Evolutionary conservation across 53 echinoderm and acorn worm species (phyloP), one percentile per base, ranked within the genome.

Genomic region (Apostichopus leukothele): DNA sequence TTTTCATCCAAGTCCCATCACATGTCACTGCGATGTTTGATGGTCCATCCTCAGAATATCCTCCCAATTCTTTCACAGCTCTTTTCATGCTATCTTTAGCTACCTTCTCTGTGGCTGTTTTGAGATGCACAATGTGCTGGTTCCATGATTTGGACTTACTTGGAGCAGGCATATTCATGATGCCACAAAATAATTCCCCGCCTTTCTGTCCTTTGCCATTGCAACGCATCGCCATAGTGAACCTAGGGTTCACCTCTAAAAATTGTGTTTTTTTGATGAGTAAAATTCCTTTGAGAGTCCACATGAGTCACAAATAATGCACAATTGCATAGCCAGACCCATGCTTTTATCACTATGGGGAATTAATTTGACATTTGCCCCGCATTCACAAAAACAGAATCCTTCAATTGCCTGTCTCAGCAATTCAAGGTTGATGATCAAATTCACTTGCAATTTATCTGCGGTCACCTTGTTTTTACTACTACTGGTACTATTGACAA

Each of bases 1-100:
- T 80, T 80, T 55, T 80, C 57, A 51, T 50, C 81, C 81, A 80
- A 55, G 55, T 80, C 20, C 81, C 81, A 52, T 80, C 57, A 55
- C 81, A 80, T 55, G 81, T 80, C 4, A 80, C 81, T 19, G 81
- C 53, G 13, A 52, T 55, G 57, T 80, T 52, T 80, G 81, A 21
- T 21, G 20, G 19, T 74, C 23, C 23, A 23, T 23, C 12, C 20
- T 23, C 23, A 14, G 74, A 21, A 74, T 74, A 19, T 74, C 23
- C 23, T 11, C 1, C 23, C 23, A 74, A 74, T 74, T 19, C 74
- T 1, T 74, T 23, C 19, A 23, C 74, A 74, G 74, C 74, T 14
- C 23, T 74, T 19, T 21, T 23, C 74, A 74, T 74, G 74, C 74
- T 74, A 19, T 74, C 20, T 21, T 21, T 74, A 19, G 74, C 74